phyloP scores from a whole-genome alignment of 2,797 vertebrate genomes.

The Crenichthys baileyi region DNA sequence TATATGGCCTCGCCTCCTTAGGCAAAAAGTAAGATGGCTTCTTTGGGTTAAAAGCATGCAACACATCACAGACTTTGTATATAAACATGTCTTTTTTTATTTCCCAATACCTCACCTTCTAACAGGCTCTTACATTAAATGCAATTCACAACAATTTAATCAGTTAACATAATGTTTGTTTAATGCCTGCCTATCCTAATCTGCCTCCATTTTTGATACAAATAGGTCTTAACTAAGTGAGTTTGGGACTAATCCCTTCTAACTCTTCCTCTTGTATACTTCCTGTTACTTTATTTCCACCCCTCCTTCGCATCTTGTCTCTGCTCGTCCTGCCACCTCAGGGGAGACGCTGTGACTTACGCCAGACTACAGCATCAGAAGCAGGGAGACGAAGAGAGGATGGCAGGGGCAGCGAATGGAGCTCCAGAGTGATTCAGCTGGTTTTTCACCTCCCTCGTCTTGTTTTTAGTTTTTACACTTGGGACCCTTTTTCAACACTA shows the following conservation, averaged over 20 bases:
- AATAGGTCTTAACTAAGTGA: slow-evolving; percentile 37
- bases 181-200: slow-evolving; percentile 38
- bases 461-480: slow-evolving; percentile 21
- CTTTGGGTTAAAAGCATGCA: background rate
- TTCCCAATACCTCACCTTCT: slow-evolving; percentile 33
- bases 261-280: slow-evolving; percentile 7
- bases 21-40: slow-evolving; percentile 91
- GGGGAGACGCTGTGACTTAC: slow-evolving; percentile 92
- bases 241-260: slow-evolving; percentile 15
- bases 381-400: slow-evolving; percentile 88
- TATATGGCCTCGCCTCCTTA: slow-evolving; percentile 93
- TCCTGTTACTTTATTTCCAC: slow-evolving; percentile 29
- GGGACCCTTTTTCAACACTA: slow-evolving; percentile 1
- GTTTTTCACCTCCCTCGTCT: background rate
- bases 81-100: slow-evolving; percentile 31
- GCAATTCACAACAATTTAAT: slow-evolving; percentile 31
- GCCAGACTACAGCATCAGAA: slow-evolving; percentile 92
- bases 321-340: slow-evolving; percentile 51
- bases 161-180: slow-evolving; percentile 27
- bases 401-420: slow-evolving; percentile 77
- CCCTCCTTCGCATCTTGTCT: slow-evolving; percentile 5
- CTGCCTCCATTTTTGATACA: slow-evolving; percentile 20
- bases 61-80: slow-evolving; percentile 9
- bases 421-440: slow-evolving; percentile 77
- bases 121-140: slow-evolving; percentile 48